Base-by-base conservation (phyloP, 2,888 invertebrate species). In the Ormyrus rosae region DNA sequence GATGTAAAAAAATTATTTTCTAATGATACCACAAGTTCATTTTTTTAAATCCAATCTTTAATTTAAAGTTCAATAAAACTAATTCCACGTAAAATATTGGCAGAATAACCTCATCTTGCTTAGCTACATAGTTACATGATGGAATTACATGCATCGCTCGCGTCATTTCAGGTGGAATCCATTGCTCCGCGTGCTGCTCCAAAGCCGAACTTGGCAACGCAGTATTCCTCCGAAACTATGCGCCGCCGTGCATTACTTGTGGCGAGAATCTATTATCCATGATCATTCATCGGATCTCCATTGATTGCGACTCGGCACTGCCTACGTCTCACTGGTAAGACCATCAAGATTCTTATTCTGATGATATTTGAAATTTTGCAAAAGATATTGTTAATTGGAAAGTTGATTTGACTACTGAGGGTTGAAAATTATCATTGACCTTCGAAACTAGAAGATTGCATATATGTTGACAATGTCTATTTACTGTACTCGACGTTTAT, bases 161-260 rank as follows among this genome's bases (percentile, higher is more conserved):
- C 56, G 53, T 69, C 56, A 69, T 69, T 69, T 69, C 69, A 69
- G 69, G 13, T 69, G 69, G 69, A 69, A 69, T 69, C 56, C 55
- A 69, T 69, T 69, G n/a, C 55, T 10, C 56, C 34, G 56, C n/a
- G 46, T 46, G 69, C 69, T 13, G 69, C 8, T 55, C 45, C 69
- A 46, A 45, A 69, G 55, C 56, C 56, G 46, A 45, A 34, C 34
- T 34, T 34, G 34, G 34, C 69, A 56, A 56, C 56, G 56, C 45
- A 46, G 11, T 46, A 13, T 69, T 46, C 56, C 53, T 10, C 10
- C 56, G 69, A 46, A 69, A 69, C 69, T 69, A 69, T 69, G 69
- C 69, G 56, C 69, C n/a, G 69, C 69, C 45, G 46, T 55, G 69
- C 69, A 69, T 69, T 56, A 56, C 56, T 69, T 46, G 45, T 19